Percentiles rank a stretch among this genome's conserved stretches.
These are phyloP conservation scores for Sipha flava DNA, from an alignment of 1,140 invertebrate species.

Conservation along the genomic window DNA sequence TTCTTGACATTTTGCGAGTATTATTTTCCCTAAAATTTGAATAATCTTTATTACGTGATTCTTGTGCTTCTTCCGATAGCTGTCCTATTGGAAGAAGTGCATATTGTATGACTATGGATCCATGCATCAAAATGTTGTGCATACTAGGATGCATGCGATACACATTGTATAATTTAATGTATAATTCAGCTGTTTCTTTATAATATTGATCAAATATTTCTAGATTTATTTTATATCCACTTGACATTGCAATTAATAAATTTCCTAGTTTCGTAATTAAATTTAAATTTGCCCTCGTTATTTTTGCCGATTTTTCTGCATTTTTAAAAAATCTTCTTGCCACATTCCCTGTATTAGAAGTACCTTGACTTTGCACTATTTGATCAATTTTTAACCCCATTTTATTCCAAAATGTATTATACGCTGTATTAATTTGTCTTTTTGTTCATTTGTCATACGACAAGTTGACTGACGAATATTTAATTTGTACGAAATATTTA, in stretches of 20 bases:
- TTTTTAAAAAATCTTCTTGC: slow-evolving; percentile 42
- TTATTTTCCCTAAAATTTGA: too few relatives aligned
- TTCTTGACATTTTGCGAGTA: too few relatives aligned
- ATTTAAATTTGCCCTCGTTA: slow-evolving; percentile 42
- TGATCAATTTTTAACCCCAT: slow-evolving; percentile 35
- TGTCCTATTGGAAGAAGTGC: too few relatives aligned
- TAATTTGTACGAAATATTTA: slow-evolving; percentile 42
- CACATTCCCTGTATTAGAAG: slow-evolving; percentile 43
- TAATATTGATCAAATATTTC: not conserved
- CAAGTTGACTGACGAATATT: not conserved
- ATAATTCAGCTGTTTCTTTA: not conserved
- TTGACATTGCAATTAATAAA: slow-evolving; percentile 40
- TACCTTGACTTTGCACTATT: slow-evolving; percentile 38
- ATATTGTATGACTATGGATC: slow-evolving; percentile 3
- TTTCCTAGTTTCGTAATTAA: slow-evolving; percentile 41
- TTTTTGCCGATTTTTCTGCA: slow-evolving; percentile 38
- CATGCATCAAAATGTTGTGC: slow-evolving; percentile 41
- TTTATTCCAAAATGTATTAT: slow-evolving; percentile 17
- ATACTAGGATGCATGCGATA: slow-evolving; percentile 10
- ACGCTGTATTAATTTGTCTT: not conserved
- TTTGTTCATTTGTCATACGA: not conserved
- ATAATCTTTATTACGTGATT: too few relatives aligned
- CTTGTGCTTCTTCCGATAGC: slow-evolving; percentile 38
- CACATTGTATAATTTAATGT: not conserved
- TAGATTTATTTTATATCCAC: slow-evolving; percentile 35